Evolutionary conservation across 2,888 invertebrate species (phyloP).

Genomic region (Caenorhabditis virilis): DNA sequence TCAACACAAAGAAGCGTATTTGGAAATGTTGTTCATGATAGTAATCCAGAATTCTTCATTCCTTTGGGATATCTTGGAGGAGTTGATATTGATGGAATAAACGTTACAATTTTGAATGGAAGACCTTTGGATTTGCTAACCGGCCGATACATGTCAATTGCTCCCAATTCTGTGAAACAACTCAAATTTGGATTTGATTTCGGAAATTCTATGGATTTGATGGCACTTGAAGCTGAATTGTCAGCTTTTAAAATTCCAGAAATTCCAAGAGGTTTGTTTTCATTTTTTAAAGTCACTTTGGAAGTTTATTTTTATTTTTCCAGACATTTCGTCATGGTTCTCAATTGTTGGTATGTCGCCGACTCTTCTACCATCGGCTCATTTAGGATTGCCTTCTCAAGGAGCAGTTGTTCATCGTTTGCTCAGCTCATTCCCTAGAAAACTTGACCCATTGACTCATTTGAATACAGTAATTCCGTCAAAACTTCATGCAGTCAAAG

Average conservation of each 20-base stretch:
- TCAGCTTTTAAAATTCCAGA: too few relatives aligned
- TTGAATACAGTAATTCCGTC: conserved; percentile 20
- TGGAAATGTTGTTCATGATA: conserved; percentile 16
- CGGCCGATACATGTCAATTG: conserved; percentile 42
- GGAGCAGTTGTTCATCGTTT: conserved; percentile 23
- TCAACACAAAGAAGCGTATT: conserved; percentile 15
- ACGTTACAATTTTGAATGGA: conserved; percentile 32
- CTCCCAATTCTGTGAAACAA: conserved; percentile 12
- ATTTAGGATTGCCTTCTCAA: conserved; percentile 21
- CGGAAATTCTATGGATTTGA: conserved; percentile 15
- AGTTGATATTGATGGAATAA: conserved; percentile 36
- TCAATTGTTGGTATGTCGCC: conserved; percentile 31
- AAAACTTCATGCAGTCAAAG: conserved; percentile 9
- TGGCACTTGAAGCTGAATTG: conserved; percentile 29
- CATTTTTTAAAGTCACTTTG: not conserved
- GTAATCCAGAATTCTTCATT: conserved; percentile 11
- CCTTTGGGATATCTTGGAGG: conserved; percentile 44
- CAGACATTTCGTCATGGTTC: conserved; percentile 47
- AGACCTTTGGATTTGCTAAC: conserved; percentile 37
- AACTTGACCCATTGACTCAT: conserved; percentile 24
- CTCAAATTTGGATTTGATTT: conserved; percentile 16
- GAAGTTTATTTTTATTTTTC: conserved; percentile 6
- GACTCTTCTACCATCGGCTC: conserved; percentile 26
- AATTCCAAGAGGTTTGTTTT: conserved; percentile 19
- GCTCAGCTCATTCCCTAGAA: conserved; percentile 25